These are phyloP conservation scores for Galago senegalensis DNA, from an alignment of 2,797 vertebrate species.

Conservation along the genomic window DNA sequence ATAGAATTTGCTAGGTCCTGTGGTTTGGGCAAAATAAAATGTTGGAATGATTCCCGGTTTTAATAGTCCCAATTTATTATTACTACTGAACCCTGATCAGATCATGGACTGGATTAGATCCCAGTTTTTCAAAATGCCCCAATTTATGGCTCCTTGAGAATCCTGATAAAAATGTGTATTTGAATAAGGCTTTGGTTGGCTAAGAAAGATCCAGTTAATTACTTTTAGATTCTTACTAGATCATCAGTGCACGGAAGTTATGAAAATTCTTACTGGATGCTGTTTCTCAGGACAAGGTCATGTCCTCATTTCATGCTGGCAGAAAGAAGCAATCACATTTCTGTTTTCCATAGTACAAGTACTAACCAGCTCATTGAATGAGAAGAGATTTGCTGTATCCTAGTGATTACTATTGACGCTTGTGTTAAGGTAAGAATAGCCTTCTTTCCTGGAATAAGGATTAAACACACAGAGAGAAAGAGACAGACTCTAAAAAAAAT, in stretches of 20 bases:
- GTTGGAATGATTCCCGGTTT: conserved; percentile 90
- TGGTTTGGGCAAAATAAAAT: conserved; percentile 91
- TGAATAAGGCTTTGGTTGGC: conserved; percentile 89
- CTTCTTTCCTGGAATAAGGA: conserved; percentile 4
- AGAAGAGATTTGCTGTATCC: conserved; percentile 79
- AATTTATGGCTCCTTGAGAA: conserved; percentile 91
- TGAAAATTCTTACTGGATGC: conserved; percentile 86
- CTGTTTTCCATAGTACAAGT: conserved; percentile 86
- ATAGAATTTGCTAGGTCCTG: conserved; percentile 85
- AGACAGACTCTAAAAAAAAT: neutral
- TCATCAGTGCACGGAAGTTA: conserved; percentile 87
- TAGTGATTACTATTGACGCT: conserved; percentile 82
- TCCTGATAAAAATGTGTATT: conserved; percentile 90
- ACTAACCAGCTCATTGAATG: conserved; percentile 80
- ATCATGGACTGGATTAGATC: conserved; percentile 91
- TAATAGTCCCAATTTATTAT: conserved; percentile 93
- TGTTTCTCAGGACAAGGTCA: conserved; percentile 88
- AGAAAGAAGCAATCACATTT: conserved; percentile 88
- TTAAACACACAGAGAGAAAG: neutral
- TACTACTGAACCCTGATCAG: conserved; percentile 92
- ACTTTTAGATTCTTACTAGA: conserved; percentile 91
- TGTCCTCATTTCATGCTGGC: conserved; percentile 87
- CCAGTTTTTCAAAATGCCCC: conserved; percentile 91
- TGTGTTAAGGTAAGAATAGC: conserved; percentile 78
- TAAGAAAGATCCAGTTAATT: conserved; percentile 90